Evolutionary conservation across 2,888 invertebrate species (phyloP).

Genomic region (Atherix ibis): DNA sequence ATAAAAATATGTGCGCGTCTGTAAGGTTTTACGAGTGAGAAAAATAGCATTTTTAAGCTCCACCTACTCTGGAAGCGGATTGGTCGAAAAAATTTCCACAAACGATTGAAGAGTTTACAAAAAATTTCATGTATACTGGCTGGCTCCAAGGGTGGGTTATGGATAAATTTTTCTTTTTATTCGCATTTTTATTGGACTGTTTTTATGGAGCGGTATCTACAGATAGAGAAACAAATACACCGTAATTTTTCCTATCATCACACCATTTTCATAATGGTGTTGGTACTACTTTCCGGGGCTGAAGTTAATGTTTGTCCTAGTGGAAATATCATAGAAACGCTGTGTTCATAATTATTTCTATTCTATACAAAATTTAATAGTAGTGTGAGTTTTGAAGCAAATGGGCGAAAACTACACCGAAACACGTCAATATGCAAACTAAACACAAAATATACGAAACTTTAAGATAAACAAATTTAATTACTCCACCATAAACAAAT

Average conservation of each 20-base stretch:
- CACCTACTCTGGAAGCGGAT: slow-evolving; percentile 11
- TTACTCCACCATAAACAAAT: slow-evolving; percentile 12
- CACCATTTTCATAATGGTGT: no score
- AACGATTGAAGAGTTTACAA: slow-evolving; percentile 7
- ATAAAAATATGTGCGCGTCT: no score
- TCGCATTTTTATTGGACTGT: no score
- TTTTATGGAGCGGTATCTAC: no score
- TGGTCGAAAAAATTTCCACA: slow-evolving; percentile 10
- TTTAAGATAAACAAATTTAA: slow-evolving; percentile 13
- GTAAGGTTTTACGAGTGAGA: slow-evolving; percentile 4
- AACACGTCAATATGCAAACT: slow-evolving; percentile 5
- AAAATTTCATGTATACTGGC: slow-evolving; percentile 1
- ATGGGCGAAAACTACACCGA: background rate
- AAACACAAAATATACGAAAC: slow-evolving; percentile 8
- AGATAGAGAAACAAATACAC: no score
- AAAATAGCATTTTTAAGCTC: slow-evolving; percentile 10
- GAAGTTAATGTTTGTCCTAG: no score
- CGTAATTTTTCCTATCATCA: no score
- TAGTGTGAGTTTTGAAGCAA: background rate
- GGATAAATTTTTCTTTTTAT: no score
- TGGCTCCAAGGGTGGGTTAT: background rate
- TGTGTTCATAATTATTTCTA: no score
- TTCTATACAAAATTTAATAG: no score
- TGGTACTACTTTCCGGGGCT: no score
- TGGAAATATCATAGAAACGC: no score